These are phyloP conservation scores for Trematocara macrostoma DNA, from an alignment of 2,113 vertebrate species.

Conservation along the genomic window DNA sequence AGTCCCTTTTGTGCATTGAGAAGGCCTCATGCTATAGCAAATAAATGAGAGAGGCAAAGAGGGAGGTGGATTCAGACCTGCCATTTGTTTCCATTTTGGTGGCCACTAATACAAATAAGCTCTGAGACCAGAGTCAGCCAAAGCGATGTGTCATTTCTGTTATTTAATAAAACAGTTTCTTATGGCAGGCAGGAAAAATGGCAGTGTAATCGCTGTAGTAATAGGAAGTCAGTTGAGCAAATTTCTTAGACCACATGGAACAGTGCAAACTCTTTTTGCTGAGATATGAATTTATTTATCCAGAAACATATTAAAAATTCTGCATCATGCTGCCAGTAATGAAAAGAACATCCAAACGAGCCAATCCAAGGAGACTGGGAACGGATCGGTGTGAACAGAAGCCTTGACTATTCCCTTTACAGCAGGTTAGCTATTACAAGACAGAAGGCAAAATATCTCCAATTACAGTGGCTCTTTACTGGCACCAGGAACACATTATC, in stretches of 20 bases:
- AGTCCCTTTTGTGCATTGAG: conserved; percentile 1
- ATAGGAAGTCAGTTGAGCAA: not conserved
- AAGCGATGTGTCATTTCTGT: conserved; percentile 21
- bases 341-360: not conserved
- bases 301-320: not conserved
- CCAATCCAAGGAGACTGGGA: not conserved
- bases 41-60: conserved; percentile 16
- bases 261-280: not conserved
- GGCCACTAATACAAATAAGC: conserved; percentile 31
- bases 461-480: not conserved
- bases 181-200: not conserved
- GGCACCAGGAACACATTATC: not conserved
- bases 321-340: not conserved
- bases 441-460: not conserved
- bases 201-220: not conserved
- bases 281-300: not conserved
- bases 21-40: conserved; percentile 12
- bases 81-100: conserved; percentile 45
- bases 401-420: not conserved
- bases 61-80: not conserved
- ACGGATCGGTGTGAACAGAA: not conserved
- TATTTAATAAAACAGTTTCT: conserved; percentile 46
- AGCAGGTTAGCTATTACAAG: not conserved
- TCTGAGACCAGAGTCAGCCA: not conserved
- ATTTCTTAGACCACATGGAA: not conserved